A percentile compares a stretch with the other conserved stretches of the same genome.
phyloP scores from a whole-genome alignment of 2,888 invertebrate genomes.

The Tanypteryx hageni region DNA sequence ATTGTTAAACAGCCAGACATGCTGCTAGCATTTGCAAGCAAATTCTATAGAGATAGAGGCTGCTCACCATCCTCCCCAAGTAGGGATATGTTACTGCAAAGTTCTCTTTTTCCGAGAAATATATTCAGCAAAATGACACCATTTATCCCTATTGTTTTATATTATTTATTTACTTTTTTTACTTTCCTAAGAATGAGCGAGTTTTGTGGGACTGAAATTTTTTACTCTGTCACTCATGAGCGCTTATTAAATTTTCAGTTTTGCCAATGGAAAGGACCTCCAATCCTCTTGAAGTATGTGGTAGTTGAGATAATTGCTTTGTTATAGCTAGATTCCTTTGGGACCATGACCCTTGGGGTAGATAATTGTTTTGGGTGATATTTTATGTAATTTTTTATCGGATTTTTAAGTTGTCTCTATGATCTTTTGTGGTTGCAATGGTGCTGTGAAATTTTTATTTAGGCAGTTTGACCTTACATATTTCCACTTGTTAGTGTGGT shows the following conservation, averaged over 20 bases:
- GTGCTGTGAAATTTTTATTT: slow-evolving; percentile 17
- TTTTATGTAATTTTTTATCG: slow-evolving; percentile 5
- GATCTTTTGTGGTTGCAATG: slow-evolving; percentile 36
- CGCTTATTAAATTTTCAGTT: slow-evolving; percentile 59
- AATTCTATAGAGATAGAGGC: slow-evolving; percentile 27
- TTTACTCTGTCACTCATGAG: slow-evolving; percentile 43
- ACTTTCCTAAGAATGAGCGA: not conserved
- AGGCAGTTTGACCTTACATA: slow-evolving; percentile 31
- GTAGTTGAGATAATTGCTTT: slow-evolving; percentile 19
- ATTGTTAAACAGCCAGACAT: slow-evolving; percentile 14
- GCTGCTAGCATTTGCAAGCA: slow-evolving; percentile 52
- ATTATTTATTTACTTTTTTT: not conserved
- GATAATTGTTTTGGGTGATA: slow-evolving; percentile 20
- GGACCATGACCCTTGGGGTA: slow-evolving; percentile 29
- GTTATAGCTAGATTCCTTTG: slow-evolving; percentile 12
- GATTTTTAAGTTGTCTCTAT: slow-evolving; percentile 26
- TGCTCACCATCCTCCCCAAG: slow-evolving; percentile 62
- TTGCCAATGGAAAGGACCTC: slow-evolving; percentile 57
- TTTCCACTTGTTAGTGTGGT: not conserved
- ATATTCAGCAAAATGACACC: not conserved
- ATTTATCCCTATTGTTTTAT: slow-evolving; percentile 33
- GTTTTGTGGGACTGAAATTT: slow-evolving; percentile 21
- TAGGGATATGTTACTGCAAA: slow-evolving; percentile 60
- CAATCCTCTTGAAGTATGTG: not conserved
- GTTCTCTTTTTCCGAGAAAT: slow-evolving; percentile 38